These are phyloP conservation scores for Trachymyrmex septentrionalis DNA, from an alignment of 1,140 invertebrate genomes.

Conservation along the genomic window DNA sequence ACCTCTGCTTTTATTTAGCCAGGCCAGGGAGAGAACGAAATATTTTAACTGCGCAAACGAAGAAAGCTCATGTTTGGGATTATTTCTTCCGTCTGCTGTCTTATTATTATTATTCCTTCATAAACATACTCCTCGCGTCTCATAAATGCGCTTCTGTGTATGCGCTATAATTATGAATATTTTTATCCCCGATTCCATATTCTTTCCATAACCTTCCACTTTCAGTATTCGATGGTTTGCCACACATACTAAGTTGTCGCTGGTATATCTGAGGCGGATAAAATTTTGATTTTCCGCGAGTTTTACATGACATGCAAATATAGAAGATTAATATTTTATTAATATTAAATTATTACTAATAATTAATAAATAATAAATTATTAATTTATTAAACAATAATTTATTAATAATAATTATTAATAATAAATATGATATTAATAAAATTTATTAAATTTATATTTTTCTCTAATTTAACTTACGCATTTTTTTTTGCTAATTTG, in stretches of 20 bases:
- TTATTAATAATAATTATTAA: too few species aligned
- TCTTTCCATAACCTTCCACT: background rate
- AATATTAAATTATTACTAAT: too few species aligned
- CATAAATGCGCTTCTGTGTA: background rate
- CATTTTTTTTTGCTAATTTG: background rate
- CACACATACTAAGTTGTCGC: background rate
- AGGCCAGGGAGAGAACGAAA: slow-evolving; percentile 70
- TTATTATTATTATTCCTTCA: slow-evolving; percentile 14
- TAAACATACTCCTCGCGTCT: background rate
- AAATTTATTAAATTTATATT: background rate
- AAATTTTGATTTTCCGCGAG: background rate
- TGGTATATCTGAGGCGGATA: background rate
- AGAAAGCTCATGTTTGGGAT: slow-evolving; percentile 65
- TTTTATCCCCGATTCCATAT: slow-evolving; percentile 2
- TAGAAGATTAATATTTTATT: too few species aligned
- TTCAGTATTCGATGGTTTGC: background rate
- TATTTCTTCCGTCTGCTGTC: background rate
- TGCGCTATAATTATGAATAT: slow-evolving; percentile 9
- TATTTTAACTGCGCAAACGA: slow-evolving; percentile 81
- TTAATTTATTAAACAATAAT: too few species aligned
- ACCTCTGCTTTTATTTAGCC: slow-evolving; percentile 72
- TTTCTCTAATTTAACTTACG: background rate
- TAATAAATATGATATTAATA: too few species aligned
- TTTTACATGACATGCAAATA: background rate
- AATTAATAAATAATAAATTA: too few species aligned